These are phyloP conservation scores for Ditula angustiorana DNA, from an alignment of 2,888 invertebrate species.

Conservation along the genomic window DNA sequence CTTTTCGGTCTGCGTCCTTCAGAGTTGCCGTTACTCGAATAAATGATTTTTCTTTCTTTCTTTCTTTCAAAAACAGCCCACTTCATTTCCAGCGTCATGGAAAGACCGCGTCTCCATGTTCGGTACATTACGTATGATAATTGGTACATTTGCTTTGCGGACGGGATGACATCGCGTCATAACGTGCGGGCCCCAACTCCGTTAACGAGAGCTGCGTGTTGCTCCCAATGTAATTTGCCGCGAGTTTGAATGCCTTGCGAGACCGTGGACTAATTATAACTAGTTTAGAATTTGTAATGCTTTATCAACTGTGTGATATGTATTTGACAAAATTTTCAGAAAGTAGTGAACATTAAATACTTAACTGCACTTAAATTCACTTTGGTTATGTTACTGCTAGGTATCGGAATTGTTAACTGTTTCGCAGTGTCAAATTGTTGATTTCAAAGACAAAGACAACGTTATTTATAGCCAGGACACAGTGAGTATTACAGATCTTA, in stretches of 20 bases:
- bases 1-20: no score
- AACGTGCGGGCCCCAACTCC: constrained; percentile 51
- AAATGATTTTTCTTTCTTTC: no score
- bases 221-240: constrained; percentile 62
- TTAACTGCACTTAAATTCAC: no score
- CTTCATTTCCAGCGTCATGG: constrained; percentile 25
- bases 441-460: no score
- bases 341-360: background rate
- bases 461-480: no score
- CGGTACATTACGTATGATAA: constrained; percentile 81
- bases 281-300: constrained; percentile 33
- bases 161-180: constrained; percentile 70
- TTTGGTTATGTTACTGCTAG: no score
- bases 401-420: no score
- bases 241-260: constrained; percentile 46
- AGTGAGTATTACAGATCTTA: no score
- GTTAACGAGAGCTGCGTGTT: constrained; percentile 61
- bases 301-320: constrained; percentile 11
- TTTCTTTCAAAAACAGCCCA: constrained; percentile 35
- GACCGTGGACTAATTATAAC: constrained; percentile 34
- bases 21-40: no score
- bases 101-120: constrained; percentile 44
- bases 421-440: no score
- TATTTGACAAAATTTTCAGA: background rate
- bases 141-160: constrained; percentile 80